Evolutionary conservation across 2,113 vertebrate species (phyloP).

Genomic region (Puma concolor): DNA sequence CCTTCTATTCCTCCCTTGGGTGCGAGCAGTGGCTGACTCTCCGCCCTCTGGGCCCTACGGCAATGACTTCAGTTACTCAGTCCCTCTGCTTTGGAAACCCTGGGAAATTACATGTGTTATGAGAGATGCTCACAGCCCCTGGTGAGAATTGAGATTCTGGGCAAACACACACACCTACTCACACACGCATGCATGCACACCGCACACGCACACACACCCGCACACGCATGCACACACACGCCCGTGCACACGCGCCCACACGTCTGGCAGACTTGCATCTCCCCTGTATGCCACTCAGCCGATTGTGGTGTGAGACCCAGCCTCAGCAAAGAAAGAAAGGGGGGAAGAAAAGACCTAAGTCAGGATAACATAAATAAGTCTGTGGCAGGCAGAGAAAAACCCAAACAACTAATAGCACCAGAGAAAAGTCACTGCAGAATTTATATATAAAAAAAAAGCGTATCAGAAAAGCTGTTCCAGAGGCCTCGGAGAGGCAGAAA

Average conservation of each 20-base stretch:
- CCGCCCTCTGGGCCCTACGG: rapidly evolving
- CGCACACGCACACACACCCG: neutral
- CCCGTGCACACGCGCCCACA: rapidly evolving
- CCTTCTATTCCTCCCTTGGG: neutral
- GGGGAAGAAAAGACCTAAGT: slow-evolving; percentile 4
- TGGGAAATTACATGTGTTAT: rapidly evolving
- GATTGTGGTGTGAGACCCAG: neutral
- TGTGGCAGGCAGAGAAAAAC: slow-evolving; percentile 46
- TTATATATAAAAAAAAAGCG: slow-evolving; percentile 56
- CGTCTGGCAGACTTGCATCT: neutral
- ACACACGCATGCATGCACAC: rapidly evolving
- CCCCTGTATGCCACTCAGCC: neutral
- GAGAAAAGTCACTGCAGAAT: slow-evolving; percentile 55
- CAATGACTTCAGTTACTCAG: neutral
- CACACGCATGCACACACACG: too few species aligned
- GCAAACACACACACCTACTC: rapidly evolving
- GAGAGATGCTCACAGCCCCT: neutral
- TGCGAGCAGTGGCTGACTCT: too few species aligned
- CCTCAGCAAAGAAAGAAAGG: slow-evolving; percentile 37
- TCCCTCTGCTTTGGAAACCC: neutral
- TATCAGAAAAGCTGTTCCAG: slow-evolving; percentile 60
- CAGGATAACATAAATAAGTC: slow-evolving; percentile 51
- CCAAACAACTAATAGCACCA: neutral
- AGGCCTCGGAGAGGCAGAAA: slow-evolving; percentile 66
- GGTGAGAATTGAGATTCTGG: neutral